Percentiles rank a stretch among this genome's conserved stretches.
Evolutionary conservation across 2,888 invertebrate genomes (phyloP).

Genomic region (Carpatolechia fugitivella): DNA sequence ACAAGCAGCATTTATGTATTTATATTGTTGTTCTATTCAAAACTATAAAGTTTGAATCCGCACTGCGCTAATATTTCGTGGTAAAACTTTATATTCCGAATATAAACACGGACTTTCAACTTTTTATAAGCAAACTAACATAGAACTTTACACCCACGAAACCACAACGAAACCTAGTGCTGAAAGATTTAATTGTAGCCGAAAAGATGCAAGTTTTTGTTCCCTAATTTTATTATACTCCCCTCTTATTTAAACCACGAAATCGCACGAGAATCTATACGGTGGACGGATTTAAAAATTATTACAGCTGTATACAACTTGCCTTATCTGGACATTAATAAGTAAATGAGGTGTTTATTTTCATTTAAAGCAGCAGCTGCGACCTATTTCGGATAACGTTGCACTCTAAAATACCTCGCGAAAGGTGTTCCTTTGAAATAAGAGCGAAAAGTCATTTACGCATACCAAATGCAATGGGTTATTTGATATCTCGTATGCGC

Average conservation of each 20-base stretch:
- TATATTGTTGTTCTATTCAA: too few species aligned
- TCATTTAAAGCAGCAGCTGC: conserved; percentile 31
- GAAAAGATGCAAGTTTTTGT: too few species aligned
- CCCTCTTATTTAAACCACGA: too few species aligned
- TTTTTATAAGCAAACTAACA: too few species aligned
- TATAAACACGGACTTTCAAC: too few species aligned
- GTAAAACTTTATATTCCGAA: too few species aligned
- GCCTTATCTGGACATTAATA: conserved; percentile 1
- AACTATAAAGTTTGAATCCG: not conserved
- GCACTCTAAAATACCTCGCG: conserved; percentile 14
- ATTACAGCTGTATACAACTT: not conserved
- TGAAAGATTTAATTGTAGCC: too few species aligned
- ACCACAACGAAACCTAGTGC: too few species aligned
- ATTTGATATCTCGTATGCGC: not conserved
- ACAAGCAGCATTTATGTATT: too few species aligned
- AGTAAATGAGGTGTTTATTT: conserved; percentile 23
- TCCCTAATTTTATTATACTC: too few species aligned
- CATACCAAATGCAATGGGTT: not conserved
- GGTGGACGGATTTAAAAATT: not conserved
- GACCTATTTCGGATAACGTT: conserved; percentile 34
- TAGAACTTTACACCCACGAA: too few species aligned
- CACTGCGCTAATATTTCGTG: not conserved
- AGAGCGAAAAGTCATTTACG: conserved; percentile 8
- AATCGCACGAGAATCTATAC: too few species aligned
- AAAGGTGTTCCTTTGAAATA: conserved; percentile 20